Evolutionary conservation across 2,797 vertebrate species (phyloP).

Genomic region (Sarcoramphus papa): DNA sequence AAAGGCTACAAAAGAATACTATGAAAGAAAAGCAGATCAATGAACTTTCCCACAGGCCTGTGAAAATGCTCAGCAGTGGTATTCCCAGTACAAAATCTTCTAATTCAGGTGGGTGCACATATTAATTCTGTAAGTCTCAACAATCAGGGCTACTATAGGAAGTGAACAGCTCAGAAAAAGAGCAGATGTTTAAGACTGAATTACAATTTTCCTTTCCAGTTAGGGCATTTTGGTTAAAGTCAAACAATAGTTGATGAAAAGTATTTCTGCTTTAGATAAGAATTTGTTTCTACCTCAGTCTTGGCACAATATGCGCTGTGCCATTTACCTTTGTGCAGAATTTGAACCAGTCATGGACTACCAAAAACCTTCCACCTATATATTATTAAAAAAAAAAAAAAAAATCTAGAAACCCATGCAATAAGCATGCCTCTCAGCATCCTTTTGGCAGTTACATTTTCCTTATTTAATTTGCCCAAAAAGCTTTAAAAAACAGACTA

Average conservation of each 20-base stretch:
- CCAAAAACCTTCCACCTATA: background rate
- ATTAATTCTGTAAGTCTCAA: background rate
- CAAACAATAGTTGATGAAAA: background rate
- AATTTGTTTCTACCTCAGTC: background rate
- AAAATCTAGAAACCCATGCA: background rate
- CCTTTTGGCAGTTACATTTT: background rate
- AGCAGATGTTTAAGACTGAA: background rate
- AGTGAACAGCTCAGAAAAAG: background rate
- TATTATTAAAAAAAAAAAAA: background rate
- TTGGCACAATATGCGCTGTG: background rate
- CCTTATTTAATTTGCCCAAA: background rate
- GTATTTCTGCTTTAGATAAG: background rate
- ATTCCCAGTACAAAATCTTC: background rate
- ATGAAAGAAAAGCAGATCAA: background rate
- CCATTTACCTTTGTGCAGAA: background rate
- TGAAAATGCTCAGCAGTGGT: background rate
- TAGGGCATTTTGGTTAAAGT: background rate
- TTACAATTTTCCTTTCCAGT: background rate
- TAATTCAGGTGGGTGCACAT: background rate
- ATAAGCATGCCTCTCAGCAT: background rate
- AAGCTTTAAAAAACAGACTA: background rate
- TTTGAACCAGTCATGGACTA: background rate
- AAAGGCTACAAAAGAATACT: background rate
- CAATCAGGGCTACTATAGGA: background rate
- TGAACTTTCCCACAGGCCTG: background rate